phyloP scores from a whole-genome alignment of 2,888 invertebrate genomes.

The Oxycera nigricornis region DNA sequence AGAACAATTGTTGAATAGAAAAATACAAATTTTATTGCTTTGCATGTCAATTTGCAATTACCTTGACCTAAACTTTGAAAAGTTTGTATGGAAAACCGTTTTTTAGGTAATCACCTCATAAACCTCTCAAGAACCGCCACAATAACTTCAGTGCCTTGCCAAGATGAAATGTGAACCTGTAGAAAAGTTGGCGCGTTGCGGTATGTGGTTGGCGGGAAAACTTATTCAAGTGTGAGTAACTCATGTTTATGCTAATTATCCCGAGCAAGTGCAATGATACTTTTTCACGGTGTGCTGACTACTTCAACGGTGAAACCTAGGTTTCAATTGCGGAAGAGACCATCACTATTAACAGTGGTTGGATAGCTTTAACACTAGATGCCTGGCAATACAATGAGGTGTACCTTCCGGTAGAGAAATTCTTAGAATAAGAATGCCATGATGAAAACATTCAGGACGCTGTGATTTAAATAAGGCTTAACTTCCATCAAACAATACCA shows the following conservation, averaged over 20 bases:
- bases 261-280: conserved; percentile 42
- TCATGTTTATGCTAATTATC: conserved; percentile 42
- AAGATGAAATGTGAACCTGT: not conserved
- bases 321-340: not conserved
- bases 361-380: not conserved
- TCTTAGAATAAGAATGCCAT: no score
- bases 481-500: no score
- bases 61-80: conserved; percentile 40
- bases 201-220: not conserved
- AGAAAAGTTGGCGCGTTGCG: not conserved
- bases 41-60: conserved; percentile 39
- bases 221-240: conserved; percentile 26
- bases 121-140: conserved; percentile 3
- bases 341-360: not conserved
- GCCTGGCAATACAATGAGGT: no score
- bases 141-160: not conserved
- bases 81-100: conserved; percentile 16
- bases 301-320: conserved; percentile 21
- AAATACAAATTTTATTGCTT: conserved; percentile 16
- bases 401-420: no score
- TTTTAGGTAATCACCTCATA: conserved; percentile 23
- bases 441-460: no score
- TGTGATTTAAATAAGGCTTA: no score
- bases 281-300: conserved; percentile 40
- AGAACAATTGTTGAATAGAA: conserved; percentile 14